phyloP scores from a whole-genome alignment of 2,888 invertebrate species.

The Polyploca ridens region DNA sequence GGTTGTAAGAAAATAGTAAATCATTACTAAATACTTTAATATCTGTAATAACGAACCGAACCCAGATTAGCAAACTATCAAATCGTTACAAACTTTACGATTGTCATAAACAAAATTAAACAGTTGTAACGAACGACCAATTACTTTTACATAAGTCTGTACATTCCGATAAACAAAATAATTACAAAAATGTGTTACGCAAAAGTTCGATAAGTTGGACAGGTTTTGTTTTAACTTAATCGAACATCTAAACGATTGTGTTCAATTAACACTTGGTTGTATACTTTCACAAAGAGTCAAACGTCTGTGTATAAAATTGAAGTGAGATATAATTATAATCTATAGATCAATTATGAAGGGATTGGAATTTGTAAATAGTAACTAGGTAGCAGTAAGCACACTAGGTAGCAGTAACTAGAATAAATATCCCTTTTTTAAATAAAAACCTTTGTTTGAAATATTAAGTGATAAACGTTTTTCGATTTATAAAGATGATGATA shows the following conservation, averaged over 20 bases:
- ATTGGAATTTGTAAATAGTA: too few species aligned
- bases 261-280: slow-evolving; percentile 20
- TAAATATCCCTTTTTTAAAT: too few species aligned
- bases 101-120: slow-evolving; percentile 5
- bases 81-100: background rate
- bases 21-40: background rate
- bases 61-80: background rate
- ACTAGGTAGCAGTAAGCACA: too few species aligned
- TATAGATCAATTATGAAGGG: too few species aligned
- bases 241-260: slow-evolving; percentile 28
- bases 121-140: slow-evolving; percentile 10
- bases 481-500: too few species aligned
- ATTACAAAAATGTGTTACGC: slow-evolving; percentile 38
- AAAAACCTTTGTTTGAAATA: too few species aligned
- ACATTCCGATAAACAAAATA: slow-evolving; percentile 23
- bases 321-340: background rate
- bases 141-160: slow-evolving; percentile 25
- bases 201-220: slow-evolving; percentile 31
- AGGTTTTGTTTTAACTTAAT: slow-evolving; percentile 42
- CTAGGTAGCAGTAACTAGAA: too few species aligned
- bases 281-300: slow-evolving; percentile 30
- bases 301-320: background rate
- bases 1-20: too few species aligned
- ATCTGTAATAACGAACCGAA: background rate
- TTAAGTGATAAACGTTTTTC: too few species aligned